These are phyloP conservation scores for Prochilodus magdalenae DNA, from an alignment of 2,113 vertebrate genomes.

Conservation along the genomic window DNA sequence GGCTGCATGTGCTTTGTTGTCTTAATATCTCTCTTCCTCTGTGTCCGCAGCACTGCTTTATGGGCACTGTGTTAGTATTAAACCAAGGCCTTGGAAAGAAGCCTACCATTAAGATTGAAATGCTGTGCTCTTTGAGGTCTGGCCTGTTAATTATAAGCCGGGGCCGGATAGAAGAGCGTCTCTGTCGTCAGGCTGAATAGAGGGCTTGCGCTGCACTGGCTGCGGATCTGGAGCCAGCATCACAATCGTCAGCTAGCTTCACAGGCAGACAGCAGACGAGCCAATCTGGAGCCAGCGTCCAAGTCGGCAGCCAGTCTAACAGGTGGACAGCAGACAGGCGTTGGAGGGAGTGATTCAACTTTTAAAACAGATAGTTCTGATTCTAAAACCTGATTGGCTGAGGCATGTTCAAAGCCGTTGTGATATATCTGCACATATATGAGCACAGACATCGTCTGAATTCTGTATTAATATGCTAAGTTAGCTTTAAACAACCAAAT, in stretches of 20 bases:
- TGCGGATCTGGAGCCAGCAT: slow-evolving; percentile 70
- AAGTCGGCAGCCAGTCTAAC: slow-evolving; percentile 1
- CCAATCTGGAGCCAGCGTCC: slow-evolving; percentile 40
- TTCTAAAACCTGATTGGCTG: background rate
- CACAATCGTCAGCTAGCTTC: slow-evolving; percentile 63
- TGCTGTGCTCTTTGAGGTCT: slow-evolving; percentile 72
- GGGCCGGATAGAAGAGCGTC: slow-evolving; percentile 65
- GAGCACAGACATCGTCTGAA: background rate
- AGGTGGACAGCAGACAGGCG: background rate
- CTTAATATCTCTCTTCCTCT: slow-evolving; percentile 74
- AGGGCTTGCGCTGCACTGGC: slow-evolving; percentile 66
- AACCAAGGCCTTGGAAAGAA: slow-evolving; percentile 71
- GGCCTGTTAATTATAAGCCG: slow-evolving; percentile 76
- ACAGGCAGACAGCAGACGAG: slow-evolving; percentile 61
- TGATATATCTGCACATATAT: background rate
- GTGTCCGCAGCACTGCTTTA: slow-evolving; percentile 73
- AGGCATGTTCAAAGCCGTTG: background rate
- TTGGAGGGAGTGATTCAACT: background rate
- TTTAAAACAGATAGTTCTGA: background rate
- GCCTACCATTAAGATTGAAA: slow-evolving; percentile 74
- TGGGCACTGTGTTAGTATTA: slow-evolving; percentile 72
- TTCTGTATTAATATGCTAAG: background rate
- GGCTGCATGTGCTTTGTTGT: slow-evolving; percentile 73
- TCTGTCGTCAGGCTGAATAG: slow-evolving; percentile 70
- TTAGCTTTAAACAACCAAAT: no score